Conservation (phyloP, 2,888 invertebrate species). For the Phyto melanocephala region DNA sequence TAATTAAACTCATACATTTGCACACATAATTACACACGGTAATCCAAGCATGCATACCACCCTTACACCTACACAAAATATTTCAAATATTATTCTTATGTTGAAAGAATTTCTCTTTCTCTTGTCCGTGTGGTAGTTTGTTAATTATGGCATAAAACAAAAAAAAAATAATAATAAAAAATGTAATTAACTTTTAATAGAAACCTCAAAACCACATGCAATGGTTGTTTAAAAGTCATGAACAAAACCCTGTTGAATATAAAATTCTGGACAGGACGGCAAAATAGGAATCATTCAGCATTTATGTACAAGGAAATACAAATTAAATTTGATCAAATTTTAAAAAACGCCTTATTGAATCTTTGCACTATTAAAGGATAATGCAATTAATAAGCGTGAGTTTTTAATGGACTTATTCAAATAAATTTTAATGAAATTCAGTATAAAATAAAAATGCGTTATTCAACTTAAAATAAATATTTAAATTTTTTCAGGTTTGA, state of each 20-base stretch:
- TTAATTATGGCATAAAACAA: conserved; percentile 6
- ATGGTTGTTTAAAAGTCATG: conserved; percentile 10
- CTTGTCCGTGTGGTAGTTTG: neutral
- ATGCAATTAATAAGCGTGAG: neutral
- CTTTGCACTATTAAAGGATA: neutral
- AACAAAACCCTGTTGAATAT: neutral
- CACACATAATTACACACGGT: neutral
- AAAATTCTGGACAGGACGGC: neutral
- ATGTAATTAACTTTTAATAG: conserved; percentile 44
- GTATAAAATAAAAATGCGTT: too few species aligned
- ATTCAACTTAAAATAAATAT: too few species aligned
- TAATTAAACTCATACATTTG: neutral
- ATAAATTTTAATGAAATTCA: too few species aligned
- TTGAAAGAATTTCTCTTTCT: neutral
- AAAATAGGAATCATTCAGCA: neutral
- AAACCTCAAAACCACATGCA: conserved; percentile 39
- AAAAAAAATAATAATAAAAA: conserved; percentile 10
- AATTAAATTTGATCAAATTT: neutral
- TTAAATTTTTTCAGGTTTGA: too few species aligned
- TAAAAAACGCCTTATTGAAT: neutral
- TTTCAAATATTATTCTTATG: neutral
- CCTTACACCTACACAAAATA: neutral
- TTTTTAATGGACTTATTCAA: too few species aligned
- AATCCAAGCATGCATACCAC: neutral
- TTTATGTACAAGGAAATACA: neutral